Evolutionary conservation across 2,888 invertebrate genomes (phyloP).

Genomic region (Dusona sp.): DNA sequence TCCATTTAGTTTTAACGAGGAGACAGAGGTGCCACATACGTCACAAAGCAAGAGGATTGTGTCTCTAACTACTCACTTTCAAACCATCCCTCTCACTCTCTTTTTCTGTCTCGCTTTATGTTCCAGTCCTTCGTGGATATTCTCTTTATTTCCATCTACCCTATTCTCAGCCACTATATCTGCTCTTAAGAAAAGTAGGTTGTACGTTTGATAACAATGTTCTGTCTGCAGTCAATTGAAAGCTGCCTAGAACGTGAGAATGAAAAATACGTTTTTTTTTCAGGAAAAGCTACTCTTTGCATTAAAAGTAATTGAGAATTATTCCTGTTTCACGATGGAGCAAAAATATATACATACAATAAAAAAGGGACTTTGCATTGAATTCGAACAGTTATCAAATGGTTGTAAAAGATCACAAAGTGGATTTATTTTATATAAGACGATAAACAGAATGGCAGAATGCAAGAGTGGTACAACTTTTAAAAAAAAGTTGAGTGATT

Average conservation of each 20-base stretch:
- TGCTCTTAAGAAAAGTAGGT: conserved; percentile 29
- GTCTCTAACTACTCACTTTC: conserved; percentile 51
- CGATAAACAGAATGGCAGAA: neutral
- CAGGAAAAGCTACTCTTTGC: conserved; percentile 45
- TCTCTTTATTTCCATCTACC: conserved; percentile 35
- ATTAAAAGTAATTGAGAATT: conserved; percentile 52
- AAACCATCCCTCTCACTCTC: conserved; percentile 5
- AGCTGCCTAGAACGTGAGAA: neutral
- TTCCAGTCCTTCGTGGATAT: neutral
- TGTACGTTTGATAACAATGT: conserved; percentile 56
- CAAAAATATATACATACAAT: neutral
- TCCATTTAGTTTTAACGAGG: conserved; percentile 77
- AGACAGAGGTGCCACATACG: conserved; percentile 72
- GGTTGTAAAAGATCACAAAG: neutral
- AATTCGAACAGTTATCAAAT: neutral
- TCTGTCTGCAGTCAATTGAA: conserved; percentile 3
- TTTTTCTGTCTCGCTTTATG: neutral
- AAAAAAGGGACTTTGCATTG: neutral
- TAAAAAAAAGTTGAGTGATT: no score
- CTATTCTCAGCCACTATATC: conserved; percentile 20
- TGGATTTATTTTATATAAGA: neutral
- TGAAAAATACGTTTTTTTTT: conserved; percentile 37
- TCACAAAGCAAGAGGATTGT: conserved; percentile 67
- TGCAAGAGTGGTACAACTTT: neutral
- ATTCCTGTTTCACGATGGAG: conserved; percentile 16